Evolutionary conservation across 2,113 vertebrate genomes (phyloP).

Genomic region (Chiloscyllium plagiosum): DNA sequence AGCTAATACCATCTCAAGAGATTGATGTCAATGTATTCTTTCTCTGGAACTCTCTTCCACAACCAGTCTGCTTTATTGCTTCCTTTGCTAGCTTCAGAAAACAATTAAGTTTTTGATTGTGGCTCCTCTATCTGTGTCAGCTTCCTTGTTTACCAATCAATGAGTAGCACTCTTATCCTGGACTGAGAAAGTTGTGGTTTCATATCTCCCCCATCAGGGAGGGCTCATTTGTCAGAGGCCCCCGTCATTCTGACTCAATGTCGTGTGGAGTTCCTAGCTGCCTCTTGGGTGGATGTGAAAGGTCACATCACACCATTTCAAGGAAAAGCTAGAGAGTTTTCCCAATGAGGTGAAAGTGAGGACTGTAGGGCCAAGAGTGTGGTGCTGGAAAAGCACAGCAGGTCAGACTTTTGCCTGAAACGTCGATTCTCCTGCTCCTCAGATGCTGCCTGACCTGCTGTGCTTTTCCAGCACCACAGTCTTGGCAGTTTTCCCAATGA

Average conservation of each 20-base stretch:
- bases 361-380: too few species aligned
- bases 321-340: too few species aligned
- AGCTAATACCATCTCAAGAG: neutral
- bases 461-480: too few species aligned
- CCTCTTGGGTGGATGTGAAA: neutral
- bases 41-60: neutral
- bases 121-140: neutral
- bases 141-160: neutral
- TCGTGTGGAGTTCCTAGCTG: neutral
- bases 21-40: neutral
- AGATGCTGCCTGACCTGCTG: too few species aligned
- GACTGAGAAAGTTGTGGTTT: neutral
- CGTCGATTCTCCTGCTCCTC: too few species aligned
- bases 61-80: neutral
- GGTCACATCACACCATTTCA: too few species aligned
- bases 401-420: too few species aligned
- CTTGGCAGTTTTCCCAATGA: too few species aligned
- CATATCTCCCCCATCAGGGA: neutral
- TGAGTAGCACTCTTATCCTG: neutral
- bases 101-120: neutral
- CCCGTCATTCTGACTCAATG: neutral
- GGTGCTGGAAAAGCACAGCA: too few species aligned
- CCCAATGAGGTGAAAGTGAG: too few species aligned
- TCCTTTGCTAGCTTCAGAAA: neutral
- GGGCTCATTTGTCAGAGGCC: neutral